A percentile compares a stretch with the other conserved stretches of the same genome.
These are phyloP conservation scores for Aeoliscus strigatus DNA, from an alignment of 2,797 vertebrate species.

Conservation along the genomic window DNA sequence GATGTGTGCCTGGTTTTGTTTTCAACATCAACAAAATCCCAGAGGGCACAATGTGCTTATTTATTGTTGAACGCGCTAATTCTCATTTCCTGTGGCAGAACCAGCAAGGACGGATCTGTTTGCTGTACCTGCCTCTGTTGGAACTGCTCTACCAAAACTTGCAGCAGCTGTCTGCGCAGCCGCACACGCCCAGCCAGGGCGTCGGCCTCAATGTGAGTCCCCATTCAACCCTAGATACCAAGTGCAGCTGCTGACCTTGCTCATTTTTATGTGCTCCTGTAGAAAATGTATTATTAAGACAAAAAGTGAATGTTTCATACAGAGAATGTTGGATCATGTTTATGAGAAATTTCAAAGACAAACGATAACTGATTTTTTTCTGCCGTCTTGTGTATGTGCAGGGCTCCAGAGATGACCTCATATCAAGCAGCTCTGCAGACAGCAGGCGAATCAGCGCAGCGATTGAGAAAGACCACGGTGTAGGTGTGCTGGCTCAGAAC, in stretches of 20 bases:
- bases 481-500: constrained; percentile 76
- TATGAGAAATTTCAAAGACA: not conserved
- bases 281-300: not conserved
- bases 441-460: constrained; percentile 80
- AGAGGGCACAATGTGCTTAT: no score
- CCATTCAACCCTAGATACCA: not conserved
- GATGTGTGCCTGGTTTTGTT: no score
- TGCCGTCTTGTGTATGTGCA: constrained; percentile 64
- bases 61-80: no score
- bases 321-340: not conserved
- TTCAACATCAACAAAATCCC: no score
- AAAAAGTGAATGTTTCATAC: not conserved
- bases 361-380: no score
- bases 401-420: constrained; percentile 88
- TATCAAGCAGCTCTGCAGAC: constrained; percentile 72
- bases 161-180: constrained; percentile 77
- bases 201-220: constrained; percentile 61
- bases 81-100: constrained; percentile 76
- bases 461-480: constrained; percentile 84
- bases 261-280: not conserved
- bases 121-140: constrained; percentile 88
- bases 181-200: constrained; percentile 42
- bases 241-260: not conserved
- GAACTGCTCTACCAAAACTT: constrained; percentile 91
- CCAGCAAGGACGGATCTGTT: constrained; percentile 90